Conservation (phyloP, 2,113 vertebrate genomes). For the Neogobius melanostomus region DNA sequence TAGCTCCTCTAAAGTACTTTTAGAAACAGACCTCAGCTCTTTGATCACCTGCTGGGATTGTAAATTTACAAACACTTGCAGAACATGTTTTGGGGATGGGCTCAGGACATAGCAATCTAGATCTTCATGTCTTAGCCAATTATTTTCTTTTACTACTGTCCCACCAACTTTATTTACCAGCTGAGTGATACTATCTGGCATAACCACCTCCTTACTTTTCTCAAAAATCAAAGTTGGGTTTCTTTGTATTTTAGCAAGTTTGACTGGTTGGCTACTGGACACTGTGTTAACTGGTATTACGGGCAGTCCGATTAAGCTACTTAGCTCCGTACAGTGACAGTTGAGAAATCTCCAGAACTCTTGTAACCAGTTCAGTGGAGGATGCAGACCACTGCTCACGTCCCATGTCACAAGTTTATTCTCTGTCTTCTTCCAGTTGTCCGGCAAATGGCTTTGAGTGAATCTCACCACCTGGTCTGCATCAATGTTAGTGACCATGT, state of each 20-base stretch:
- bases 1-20: constrained; percentile 47
- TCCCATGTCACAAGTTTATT: constrained; percentile 71
- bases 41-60: constrained; percentile 46
- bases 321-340: constrained; percentile 61
- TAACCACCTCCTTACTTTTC: constrained; percentile 52
- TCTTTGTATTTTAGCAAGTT: constrained; percentile 68
- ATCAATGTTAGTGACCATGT: constrained; percentile 71
- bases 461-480: constrained; percentile 53
- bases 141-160: constrained; percentile 65
- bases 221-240: constrained; percentile 76
- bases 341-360: constrained; percentile 82
- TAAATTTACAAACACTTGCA: constrained; percentile 72
- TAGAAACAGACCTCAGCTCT: constrained; percentile 42
- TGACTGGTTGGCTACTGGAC: constrained; percentile 32
- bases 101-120: constrained; percentile 74
- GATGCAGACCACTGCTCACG: constrained; percentile 52
- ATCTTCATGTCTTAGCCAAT: constrained; percentile 74
- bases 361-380: constrained; percentile 77
- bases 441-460: constrained; percentile 70
- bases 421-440: constrained; percentile 63
- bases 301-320: constrained; percentile 71
- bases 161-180: constrained; percentile 74
- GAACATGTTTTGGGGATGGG: constrained; percentile 72
- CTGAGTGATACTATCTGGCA: constrained; percentile 66
- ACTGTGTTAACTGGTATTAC: constrained; percentile 74